These are phyloP conservation scores for Ceryle rudis DNA, from an alignment of 2,797 vertebrate genomes.

Conservation along the genomic window DNA sequence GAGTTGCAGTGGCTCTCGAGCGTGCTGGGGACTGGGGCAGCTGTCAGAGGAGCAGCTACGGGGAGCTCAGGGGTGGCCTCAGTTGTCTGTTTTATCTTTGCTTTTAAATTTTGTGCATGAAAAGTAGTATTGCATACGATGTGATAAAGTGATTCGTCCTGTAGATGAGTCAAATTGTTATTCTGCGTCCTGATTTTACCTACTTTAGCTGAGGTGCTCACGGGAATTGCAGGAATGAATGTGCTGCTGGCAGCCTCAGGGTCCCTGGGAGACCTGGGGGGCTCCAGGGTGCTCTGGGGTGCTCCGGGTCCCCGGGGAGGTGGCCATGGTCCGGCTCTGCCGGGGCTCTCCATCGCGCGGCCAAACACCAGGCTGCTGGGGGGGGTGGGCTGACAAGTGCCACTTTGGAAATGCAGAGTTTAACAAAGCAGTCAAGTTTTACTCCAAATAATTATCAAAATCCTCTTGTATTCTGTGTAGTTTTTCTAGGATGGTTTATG, in stretches of 20 bases:
- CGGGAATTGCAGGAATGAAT: neutral
- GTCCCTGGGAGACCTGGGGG: neutral
- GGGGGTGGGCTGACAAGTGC: neutral
- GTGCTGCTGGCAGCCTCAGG: neutral
- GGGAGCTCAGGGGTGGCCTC: neutral
- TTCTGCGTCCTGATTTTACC: neutral
- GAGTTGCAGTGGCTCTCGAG: neutral
- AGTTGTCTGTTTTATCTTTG: neutral
- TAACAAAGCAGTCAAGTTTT: neutral
- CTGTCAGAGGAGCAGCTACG: neutral
- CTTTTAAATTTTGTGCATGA: neutral
- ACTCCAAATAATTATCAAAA: neutral
- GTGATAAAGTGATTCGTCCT: neutral
- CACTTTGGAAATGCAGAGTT: neutral
- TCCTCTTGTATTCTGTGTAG: neutral
- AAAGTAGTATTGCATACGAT: fast-evolving
- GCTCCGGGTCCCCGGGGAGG: neutral
- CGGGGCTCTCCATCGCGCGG: neutral
- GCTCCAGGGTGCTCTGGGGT: neutral
- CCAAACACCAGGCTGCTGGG: neutral
- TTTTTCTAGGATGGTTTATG: neutral
- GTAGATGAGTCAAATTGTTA: neutral
- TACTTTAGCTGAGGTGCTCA: neutral
- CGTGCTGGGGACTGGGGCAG: neutral
- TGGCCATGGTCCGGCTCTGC: neutral